Evolutionary conservation across 2,888 invertebrate genomes (phyloP), one percentile per base, ranked within the genome.

Genomic region (Ectemnius cavifrons): DNA sequence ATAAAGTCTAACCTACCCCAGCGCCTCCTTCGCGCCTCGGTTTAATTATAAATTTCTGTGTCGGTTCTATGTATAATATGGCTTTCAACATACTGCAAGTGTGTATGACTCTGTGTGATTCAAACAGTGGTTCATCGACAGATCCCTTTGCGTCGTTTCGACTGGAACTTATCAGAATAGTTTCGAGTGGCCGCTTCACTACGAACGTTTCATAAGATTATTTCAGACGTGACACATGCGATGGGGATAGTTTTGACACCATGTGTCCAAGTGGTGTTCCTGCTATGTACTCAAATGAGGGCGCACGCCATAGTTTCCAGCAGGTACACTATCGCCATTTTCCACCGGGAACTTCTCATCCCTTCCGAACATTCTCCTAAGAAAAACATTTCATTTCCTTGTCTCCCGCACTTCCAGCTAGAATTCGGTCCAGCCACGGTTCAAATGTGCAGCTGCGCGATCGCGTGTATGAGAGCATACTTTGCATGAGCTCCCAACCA

Each of bases 371-470:
- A 80, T 75, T 70, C 68, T 62, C 56, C 57, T 67, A 61, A 23
- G 46, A 60, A 57, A 78, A 82, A 82, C 83, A 83, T 80, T 77
- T 71, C 73, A 65, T 77, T 75, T 75, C 71, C 80, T 63, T 23
- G 73, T 59, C 56, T 66, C 73, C 70, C 60, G 71, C 71, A 27
- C 52, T 65, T 63, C 67, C 62, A 28, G 49, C 56, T 66, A 16
- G 67, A 69, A 69, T 58, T 73, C 65, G 20, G 20, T 67, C 27
- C 56, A 47, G 28, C 58, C 68, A 27, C 63, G 61, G 65, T 77
- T 77, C 63, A 52, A 65, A 59, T 28, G 49, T 45, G 47, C 67
- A 59, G 27, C 75, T 62, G 75, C 46, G 73, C 71, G 59, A 65
- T 64, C 67, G 56, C 77, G 65, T 75, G 62, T 52, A 59, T 61